Evolutionary conservation across 2,113 vertebrate species (phyloP).

Genomic region (Pseudolaguvia tuberculata): DNA sequence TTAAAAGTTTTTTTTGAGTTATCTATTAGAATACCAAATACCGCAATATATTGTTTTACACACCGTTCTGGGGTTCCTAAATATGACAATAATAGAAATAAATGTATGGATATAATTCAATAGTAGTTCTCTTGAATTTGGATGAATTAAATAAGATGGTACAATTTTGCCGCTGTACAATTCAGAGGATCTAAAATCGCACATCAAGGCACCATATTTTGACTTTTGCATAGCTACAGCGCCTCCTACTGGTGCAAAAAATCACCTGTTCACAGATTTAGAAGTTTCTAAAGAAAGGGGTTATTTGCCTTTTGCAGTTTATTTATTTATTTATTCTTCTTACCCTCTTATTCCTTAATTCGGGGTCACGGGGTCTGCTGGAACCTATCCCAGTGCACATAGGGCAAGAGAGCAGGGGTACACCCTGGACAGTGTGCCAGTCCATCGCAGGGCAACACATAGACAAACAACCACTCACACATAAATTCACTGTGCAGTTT

Average conservation of each 20-base stretch:
- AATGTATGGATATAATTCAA: background rate
- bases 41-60: background rate
- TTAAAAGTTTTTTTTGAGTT: too few species aligned
- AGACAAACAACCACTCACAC: too few species aligned
- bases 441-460: too few species aligned
- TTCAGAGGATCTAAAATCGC: constrained; percentile 36
- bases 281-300: background rate
- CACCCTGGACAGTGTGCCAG: too few species aligned
- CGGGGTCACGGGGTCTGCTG: too few species aligned
- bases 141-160: constrained; percentile 61
- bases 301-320: background rate
- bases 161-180: constrained; percentile 63
- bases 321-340: background rate
- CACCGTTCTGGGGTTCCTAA: background rate
- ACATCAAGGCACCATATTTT: constrained; percentile 33
- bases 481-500: background rate
- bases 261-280: constrained; percentile 7
- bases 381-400: too few species aligned
- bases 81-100: background rate
- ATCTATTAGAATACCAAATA: background rate
- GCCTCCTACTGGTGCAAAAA: constrained; percentile 78
- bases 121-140: constrained; percentile 27
- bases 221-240: constrained; percentile 85
- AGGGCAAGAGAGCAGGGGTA: too few species aligned
- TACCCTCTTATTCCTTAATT: too few species aligned